Conservation (phyloP, 2,888 invertebrate genomes). For the Serrognathus titanus region DNA sequence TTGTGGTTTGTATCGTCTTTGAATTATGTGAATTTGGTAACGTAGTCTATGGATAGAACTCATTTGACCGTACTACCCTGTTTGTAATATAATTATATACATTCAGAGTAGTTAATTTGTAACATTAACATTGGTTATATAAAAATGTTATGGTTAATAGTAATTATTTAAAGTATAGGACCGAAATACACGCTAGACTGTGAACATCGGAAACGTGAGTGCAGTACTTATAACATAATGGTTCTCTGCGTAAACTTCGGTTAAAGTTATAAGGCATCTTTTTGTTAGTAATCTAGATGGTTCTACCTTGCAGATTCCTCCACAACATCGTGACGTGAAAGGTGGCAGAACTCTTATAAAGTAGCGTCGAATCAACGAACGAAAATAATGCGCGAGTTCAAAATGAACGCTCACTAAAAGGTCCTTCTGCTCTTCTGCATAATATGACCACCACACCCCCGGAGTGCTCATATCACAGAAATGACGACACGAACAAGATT, state of each 20-base stretch:
- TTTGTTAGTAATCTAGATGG: slow-evolving; percentile 40
- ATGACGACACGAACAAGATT: slow-evolving; percentile 34
- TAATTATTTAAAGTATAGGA: slow-evolving; percentile 20
- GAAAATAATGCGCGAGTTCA: slow-evolving; percentile 10
- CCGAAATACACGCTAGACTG: slow-evolving; percentile 27
- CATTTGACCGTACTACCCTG: slow-evolving; percentile 13
- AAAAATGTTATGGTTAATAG: slow-evolving; percentile 19
- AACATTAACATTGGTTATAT: slow-evolving; percentile 21
- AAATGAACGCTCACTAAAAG: slow-evolving; percentile 13
- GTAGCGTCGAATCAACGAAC: slow-evolving; percentile 4
- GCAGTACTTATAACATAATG: slow-evolving; percentile 25
- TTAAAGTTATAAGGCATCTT: slow-evolving; percentile 43
- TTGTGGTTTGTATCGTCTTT: too few relatives aligned
- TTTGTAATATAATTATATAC: slow-evolving; percentile 22
- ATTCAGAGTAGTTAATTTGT: slow-evolving; percentile 20
- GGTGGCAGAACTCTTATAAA: slow-evolving; percentile 13
- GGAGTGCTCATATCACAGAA: slow-evolving; percentile 43
- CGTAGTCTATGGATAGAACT: slow-evolving; percentile 6
- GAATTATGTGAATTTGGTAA: neutral
- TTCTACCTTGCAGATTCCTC: slow-evolving; percentile 16
- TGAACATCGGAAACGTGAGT: slow-evolving; percentile 28
- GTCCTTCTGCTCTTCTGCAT: slow-evolving; percentile 11
- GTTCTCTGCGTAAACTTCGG: slow-evolving; percentile 34
- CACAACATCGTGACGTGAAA: slow-evolving; percentile 5
- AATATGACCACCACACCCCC: slow-evolving; percentile 17